These are phyloP conservation scores for Drosophila gaucha DNA, from an alignment of 2,888 invertebrate species.

Conservation along the genomic window DNA sequence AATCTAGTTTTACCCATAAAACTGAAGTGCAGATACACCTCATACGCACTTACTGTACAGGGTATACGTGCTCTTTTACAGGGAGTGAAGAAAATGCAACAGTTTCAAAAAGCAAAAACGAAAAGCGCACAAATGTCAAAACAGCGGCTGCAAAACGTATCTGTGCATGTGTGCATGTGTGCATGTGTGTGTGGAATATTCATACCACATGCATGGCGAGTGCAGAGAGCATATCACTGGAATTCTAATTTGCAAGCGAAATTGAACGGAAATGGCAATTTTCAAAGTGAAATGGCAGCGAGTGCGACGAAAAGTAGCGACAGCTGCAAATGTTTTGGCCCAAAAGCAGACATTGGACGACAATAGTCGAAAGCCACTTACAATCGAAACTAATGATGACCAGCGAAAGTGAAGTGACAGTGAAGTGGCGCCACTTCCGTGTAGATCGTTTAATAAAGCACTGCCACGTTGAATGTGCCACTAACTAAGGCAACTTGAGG, in stretches of 20 bases:
- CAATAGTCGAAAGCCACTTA: background rate
- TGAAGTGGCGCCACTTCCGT: too few species aligned
- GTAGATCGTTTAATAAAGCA: slow-evolving; percentile 7
- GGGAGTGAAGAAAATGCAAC: slow-evolving; percentile 48
- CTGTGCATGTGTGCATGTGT: background rate
- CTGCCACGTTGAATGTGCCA: slow-evolving; percentile 5
- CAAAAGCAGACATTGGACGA: slow-evolving; percentile 7
- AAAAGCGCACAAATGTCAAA: slow-evolving; percentile 57
- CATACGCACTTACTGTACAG: background rate
- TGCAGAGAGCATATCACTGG: slow-evolving; percentile 75
- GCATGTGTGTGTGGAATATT: slow-evolving; percentile 25
- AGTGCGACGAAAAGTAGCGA: slow-evolving; percentile 62
- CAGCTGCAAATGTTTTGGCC: slow-evolving; percentile 52
- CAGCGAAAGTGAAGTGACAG: slow-evolving; percentile 19
- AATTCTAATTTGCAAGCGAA: slow-evolving; percentile 80
- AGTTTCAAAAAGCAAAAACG: slow-evolving; percentile 52
- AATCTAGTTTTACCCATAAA: too few species aligned
- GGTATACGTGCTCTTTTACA: slow-evolving; percentile 43
- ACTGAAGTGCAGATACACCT: background rate
- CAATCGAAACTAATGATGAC: slow-evolving; percentile 19
- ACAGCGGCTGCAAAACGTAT: slow-evolving; percentile 47
- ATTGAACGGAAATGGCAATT: slow-evolving; percentile 82
- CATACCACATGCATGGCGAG: slow-evolving; percentile 71
- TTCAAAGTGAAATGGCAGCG: slow-evolving; percentile 79
- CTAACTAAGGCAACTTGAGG: slow-evolving; percentile 38